Percentiles rank a stretch among this genome's conserved stretches.
Evolutionary conservation across 2,888 invertebrate genomes (phyloP).

Genomic region (Neria commutata): DNA sequence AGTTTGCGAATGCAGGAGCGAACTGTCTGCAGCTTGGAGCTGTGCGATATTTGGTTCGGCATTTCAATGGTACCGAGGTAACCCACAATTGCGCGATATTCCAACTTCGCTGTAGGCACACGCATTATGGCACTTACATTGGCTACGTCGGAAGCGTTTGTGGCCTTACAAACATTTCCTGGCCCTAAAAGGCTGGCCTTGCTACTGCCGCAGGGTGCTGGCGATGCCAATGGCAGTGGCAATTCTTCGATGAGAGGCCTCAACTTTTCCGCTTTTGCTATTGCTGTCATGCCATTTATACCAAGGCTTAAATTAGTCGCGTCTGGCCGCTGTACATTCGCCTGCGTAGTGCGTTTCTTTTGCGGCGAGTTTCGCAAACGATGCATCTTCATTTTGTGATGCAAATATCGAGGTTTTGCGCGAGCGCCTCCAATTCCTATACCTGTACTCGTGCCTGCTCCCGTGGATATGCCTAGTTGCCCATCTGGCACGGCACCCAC

Average conservation of each 20-base stretch:
- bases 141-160: slow-evolving; percentile 55
- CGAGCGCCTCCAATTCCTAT: slow-evolving; percentile 32
- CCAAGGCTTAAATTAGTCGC: slow-evolving; percentile 1
- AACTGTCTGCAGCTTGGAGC: slow-evolving; percentile 78
- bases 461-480: slow-evolving; percentile 36
- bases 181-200: neutral
- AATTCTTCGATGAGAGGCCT: slow-evolving; percentile 56
- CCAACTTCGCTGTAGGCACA: slow-evolving; percentile 64
- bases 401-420: slow-evolving; percentile 60
- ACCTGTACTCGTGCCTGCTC: slow-evolving; percentile 24
- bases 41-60: slow-evolving; percentile 80
- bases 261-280: slow-evolving; percentile 37
- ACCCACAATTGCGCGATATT: slow-evolving; percentile 86
- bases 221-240: slow-evolving; percentile 33
- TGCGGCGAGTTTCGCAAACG: slow-evolving; percentile 68
- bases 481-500: neutral
- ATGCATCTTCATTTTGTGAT: slow-evolving; percentile 65
- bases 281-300: too few relatives aligned
- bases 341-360: slow-evolving; percentile 50
- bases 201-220: neutral
- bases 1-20: slow-evolving; percentile 87
- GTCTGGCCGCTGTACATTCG: neutral
- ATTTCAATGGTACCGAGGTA: slow-evolving; percentile 97
- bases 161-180: neutral
- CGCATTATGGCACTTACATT: slow-evolving; percentile 63